These are phyloP conservation scores for Perodicticus potto DNA, from an alignment of 2,797 vertebrate species.

Conservation along the genomic window DNA sequence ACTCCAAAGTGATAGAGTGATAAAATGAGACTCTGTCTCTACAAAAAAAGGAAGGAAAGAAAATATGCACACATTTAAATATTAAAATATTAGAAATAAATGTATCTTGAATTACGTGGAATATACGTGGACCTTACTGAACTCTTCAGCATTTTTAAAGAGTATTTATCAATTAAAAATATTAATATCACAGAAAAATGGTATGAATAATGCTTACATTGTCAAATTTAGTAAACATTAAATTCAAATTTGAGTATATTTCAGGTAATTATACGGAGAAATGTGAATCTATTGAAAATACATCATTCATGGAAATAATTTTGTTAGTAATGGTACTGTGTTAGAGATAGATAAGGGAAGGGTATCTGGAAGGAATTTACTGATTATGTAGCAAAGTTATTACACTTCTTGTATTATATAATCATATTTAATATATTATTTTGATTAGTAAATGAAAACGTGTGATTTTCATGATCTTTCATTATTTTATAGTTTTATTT, in stretches of 20 bases:
- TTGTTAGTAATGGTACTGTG: neutral
- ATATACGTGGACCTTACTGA: neutral
- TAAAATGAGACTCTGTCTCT: too few species aligned
- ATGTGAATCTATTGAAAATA: neutral
- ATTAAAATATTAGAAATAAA: neutral
- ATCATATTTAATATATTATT: neutral
- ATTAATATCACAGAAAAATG: neutral
- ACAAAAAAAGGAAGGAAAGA: too few species aligned
- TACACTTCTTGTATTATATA: neutral
- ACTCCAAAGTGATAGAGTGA: too few species aligned
- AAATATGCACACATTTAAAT: slow-evolving; percentile 26
- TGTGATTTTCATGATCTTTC: neutral
- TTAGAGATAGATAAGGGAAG: neutral
- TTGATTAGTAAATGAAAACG: neutral
- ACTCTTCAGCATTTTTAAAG: neutral
- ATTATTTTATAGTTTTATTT: neutral
- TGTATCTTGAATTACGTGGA: neutral
- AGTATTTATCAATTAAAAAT: neutral
- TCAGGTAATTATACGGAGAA: neutral
- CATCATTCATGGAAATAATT: neutral
- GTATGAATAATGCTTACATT: neutral
- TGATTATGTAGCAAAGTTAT: neutral
- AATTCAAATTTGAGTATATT: slow-evolving; percentile 27
- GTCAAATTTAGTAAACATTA: slow-evolving; percentile 22
- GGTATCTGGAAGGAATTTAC: neutral